Conservation (phyloP, 2,113 vertebrate species). For the Procapra przewalskii region DNA sequence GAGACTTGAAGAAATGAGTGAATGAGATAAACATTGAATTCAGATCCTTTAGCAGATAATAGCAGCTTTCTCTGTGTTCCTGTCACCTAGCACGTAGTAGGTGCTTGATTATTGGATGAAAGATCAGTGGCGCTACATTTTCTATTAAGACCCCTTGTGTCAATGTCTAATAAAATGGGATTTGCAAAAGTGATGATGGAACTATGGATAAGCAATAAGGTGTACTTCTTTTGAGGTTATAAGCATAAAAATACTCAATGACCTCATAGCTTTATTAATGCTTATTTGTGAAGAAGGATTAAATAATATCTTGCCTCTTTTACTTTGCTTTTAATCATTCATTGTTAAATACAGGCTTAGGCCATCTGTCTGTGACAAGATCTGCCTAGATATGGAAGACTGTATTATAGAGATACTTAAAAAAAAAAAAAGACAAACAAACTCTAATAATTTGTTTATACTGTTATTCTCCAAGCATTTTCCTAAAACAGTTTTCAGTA, state of each 20-base stretch:
- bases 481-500: slow-evolving; percentile 18
- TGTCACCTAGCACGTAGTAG: not conserved
- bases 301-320: slow-evolving; percentile 78
- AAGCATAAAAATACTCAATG: slow-evolving; percentile 56
- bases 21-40: slow-evolving; percentile 2
- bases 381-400: slow-evolving; percentile 69
- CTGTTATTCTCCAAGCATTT: slow-evolving; percentile 5
- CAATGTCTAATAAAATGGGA: not conserved
- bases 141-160: not conserved
- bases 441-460: slow-evolving; percentile 50
- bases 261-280: slow-evolving; percentile 60
- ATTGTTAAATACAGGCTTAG: slow-evolving; percentile 73
- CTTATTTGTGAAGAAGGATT: slow-evolving; percentile 69
- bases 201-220: not conserved
- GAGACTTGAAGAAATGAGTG: not conserved
- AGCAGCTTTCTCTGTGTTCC: not conserved
- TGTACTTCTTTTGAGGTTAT: slow-evolving; percentile 35
- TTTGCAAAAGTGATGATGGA: not conserved
- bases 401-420: slow-evolving; percentile 44
- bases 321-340: slow-evolving; percentile 77
- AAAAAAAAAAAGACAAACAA: not conserved
- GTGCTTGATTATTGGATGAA: slow-evolving; percentile 3
- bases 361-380: slow-evolving; percentile 75
- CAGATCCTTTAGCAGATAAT: not conserved
- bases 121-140: not conserved